Conservation (phyloP, 1,140 invertebrate species). For the Micrasema minimum region DNA sequence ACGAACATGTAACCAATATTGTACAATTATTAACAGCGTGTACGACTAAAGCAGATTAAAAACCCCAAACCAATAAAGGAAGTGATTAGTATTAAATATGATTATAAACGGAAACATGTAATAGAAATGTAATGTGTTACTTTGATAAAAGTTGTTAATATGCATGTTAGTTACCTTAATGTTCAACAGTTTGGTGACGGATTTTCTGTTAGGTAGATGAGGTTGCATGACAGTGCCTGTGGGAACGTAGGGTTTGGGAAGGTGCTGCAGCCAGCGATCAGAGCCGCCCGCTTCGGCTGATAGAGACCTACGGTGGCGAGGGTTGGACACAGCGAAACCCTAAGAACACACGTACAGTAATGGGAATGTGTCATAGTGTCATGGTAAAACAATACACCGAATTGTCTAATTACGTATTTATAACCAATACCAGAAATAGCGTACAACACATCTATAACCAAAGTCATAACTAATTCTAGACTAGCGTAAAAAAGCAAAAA, state of each 20-base stretch:
- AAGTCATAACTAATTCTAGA: no score
- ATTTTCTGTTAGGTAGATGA: conserved; percentile 82
- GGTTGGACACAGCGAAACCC: conserved; percentile 75
- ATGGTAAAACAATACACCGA: no score
- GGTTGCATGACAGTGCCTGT: conserved; percentile 91
- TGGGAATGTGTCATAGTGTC: no score
- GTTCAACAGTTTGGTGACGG: conserved; percentile 81
- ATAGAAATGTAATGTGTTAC: no score
- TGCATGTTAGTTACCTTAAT: conserved; percentile 63
- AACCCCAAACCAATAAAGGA: neutral
- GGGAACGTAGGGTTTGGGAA: conserved; percentile 76
- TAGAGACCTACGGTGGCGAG: conserved; percentile 79
- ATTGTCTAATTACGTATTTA: no score
- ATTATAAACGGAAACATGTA: no score
- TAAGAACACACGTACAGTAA: conserved; percentile 52
- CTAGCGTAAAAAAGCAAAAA: no score
- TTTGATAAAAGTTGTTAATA: no score
- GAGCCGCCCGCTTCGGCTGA: conserved; percentile 76
- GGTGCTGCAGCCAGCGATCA: conserved; percentile 88
- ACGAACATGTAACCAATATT: conserved; percentile 21
- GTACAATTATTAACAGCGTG: neutral
- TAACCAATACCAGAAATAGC: no score
- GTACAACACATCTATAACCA: no score
- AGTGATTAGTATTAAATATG: neutral
- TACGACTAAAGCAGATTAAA: neutral